A percentile compares a stretch with the other conserved stretches of the same genome.
These are phyloP conservation scores for Aricia agestis DNA, from an alignment of 1,140 invertebrate genomes.

Conservation along the genomic window DNA sequence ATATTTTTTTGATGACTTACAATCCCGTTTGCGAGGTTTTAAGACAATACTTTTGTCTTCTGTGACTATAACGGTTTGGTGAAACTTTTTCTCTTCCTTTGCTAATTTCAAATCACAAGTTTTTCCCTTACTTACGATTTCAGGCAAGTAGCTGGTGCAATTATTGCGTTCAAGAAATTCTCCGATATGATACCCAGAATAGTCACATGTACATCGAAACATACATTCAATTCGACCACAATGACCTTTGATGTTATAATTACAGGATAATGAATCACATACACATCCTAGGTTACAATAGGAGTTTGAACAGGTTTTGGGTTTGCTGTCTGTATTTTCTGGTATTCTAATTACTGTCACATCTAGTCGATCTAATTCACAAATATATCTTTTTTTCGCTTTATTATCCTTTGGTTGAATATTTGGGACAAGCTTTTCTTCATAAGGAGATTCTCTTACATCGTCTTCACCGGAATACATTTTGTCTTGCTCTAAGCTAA, in stretches of 20 bases:
- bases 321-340: conserved; percentile 28
- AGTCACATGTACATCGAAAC: conserved; percentile 63
- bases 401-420: conserved; percentile 38
- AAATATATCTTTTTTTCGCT: conserved; percentile 44
- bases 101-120: conserved; percentile 46
- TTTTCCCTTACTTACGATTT: conserved; percentile 47
- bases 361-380: conserved; percentile 57
- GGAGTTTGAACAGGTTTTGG: conserved; percentile 40
- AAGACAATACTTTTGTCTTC: conserved; percentile 59
- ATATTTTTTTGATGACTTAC: conserved; percentile 58
- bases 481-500: conserved; percentile 50
- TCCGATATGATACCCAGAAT: conserved; percentile 41
- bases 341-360: conserved; percentile 59
- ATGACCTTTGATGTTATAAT: conserved; percentile 49
- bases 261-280: conserved; percentile 51
- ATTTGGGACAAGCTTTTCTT: conserved; percentile 22
- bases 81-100: conserved; percentile 68
- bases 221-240: conserved; percentile 59
- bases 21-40: conserved; percentile 51
- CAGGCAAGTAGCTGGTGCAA: conserved; percentile 42
- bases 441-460: conserved; percentile 23
- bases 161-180: conserved; percentile 33
- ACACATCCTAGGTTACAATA: conserved; percentile 59
- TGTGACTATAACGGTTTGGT: conserved; percentile 59
- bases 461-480: conserved; percentile 44